Evolutionary conservation across 2,888 invertebrate species (phyloP), one percentile per base, ranked within the genome.

Genomic region (Chymomyza amoena): DNA sequence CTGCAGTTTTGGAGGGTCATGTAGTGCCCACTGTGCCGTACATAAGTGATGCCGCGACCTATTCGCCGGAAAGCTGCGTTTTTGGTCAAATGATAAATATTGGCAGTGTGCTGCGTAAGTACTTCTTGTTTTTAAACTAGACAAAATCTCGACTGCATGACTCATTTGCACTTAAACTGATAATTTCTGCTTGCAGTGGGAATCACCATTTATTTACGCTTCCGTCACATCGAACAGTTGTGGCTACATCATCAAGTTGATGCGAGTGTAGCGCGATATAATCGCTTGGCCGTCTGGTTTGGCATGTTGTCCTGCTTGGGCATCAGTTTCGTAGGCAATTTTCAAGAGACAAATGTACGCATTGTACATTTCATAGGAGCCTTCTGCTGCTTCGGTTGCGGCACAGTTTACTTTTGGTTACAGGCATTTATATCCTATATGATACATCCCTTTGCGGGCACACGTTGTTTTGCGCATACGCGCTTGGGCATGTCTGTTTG

Each of bases 331-430:
- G 95, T 96, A 0, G 96, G 94, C 0, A 95, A 95, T 90, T 92
- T 93, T 74, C 96, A 96, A 92, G 96, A 96, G 89, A 94, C 94
- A 0, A 94, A 94, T 84, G 93, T 95, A 0, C 91, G 95, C 50
- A 90, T 92, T 28, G 94, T 95, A 3, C 96, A 96, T 85, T 91
- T 95, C 56, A 90, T 94, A 54, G 96, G 96, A 2, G 96, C 96
- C 6, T 91, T 94, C 61, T 89, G 94, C 78, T 95, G 95, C 68
- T 98, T 97, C 92, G 96, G 95, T 66, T 93, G 95, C 79, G 96
- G 96, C 20, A 94, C 95, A 28, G 90, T 96, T 63, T 97, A 97
- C 91, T 94, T 96, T 90, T 96, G 96, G 94, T 93, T 95, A 82
- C 97, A 97, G 92, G 93, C 93, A 0, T 83, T 93, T 7, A 92